Evolutionary conservation across 2,797 vertebrate genomes (phyloP), one percentile per base, ranked within the genome.

Genomic region (Falco naumanni): DNA sequence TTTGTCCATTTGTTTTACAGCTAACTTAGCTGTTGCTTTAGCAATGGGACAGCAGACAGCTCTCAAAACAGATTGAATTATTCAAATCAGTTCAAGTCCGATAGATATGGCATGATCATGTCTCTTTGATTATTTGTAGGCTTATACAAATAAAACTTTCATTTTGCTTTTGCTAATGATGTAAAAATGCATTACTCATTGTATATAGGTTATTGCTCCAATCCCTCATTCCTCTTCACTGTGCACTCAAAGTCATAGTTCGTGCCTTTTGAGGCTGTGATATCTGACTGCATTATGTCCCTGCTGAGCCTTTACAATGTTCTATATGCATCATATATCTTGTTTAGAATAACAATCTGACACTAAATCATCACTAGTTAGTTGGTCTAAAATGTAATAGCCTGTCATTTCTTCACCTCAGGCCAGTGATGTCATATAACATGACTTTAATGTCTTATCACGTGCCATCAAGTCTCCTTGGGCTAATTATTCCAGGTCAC

Each of bases 151-250:
- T 33, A 89, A 41, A 92, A 66, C 22, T 66, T 81, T 82, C 12
- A 43, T 89, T 96, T 84, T 92, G 20, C 20, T 84, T 93, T 94
- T 79, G 51, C 7, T 95, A 97, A 95, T 85, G 68, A 91, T 80
- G 26, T 48, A 78, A 88, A 96, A 94, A 89, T 47, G 26, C 43
- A 65, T 72, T 83, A 37, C 28, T 66, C 48, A n/a, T 74, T 71
- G 25, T 89, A 74, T 48, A 66, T 28, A 89, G 75, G 57, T 86
- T 94, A 83, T 86, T 96, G 68, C 19, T 95, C 51, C 45, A 75
- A 70, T 78, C 37, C 28, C 16, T 92, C 57, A 33, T 53, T 95
- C 60, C 9, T 22, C 7, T 94, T 94, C 57, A 20, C 29, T 59
- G 29, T 82, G 11, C 45, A 39, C 37, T 31, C 31, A 72, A 96